Evolutionary conservation across 2,797 vertebrate genomes (phyloP).

Genomic region (Thamnophis elegans): DNA sequence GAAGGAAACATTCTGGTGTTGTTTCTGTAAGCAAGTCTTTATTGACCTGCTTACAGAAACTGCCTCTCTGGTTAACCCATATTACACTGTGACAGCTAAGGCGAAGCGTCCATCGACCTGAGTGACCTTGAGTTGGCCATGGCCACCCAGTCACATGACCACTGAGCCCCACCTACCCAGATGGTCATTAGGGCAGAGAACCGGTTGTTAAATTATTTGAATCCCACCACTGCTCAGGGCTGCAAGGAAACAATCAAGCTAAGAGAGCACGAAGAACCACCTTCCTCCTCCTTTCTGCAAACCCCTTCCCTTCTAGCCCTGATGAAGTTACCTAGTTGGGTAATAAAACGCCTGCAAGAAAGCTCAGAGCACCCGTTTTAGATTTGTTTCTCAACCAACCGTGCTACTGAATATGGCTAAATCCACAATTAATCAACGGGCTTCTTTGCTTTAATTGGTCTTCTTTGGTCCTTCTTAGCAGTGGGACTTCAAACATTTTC

Average conservation of each 20-base stretch:
- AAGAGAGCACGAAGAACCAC: neutral
- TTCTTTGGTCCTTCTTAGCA: neutral
- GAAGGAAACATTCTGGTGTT: too few species aligned
- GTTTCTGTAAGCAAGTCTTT: too few species aligned
- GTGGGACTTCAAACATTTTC: constrained; percentile 4
- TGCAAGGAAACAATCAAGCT: neutral
- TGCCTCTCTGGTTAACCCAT: too few species aligned
- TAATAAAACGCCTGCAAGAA: neutral
- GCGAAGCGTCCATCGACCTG: too few species aligned
- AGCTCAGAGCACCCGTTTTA: neutral
- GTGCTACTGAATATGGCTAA: neutral
- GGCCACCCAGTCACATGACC: too few species aligned
- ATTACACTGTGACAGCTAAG: too few species aligned
- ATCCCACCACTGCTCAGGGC: too few species aligned
- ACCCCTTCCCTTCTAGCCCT: neutral
- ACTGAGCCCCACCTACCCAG: too few species aligned
- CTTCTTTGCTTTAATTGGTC: neutral
- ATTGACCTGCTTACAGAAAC: too few species aligned
- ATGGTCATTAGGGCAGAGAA: too few species aligned
- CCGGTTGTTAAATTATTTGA: too few species aligned
- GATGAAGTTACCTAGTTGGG: neutral
- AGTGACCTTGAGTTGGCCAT: too few species aligned
- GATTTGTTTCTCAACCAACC: neutral
- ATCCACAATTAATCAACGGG: neutral
- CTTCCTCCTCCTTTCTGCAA: neutral